phyloP scores from a whole-genome alignment of 2,797 vertebrate species.

The Megaceryle alcyon region DNA sequence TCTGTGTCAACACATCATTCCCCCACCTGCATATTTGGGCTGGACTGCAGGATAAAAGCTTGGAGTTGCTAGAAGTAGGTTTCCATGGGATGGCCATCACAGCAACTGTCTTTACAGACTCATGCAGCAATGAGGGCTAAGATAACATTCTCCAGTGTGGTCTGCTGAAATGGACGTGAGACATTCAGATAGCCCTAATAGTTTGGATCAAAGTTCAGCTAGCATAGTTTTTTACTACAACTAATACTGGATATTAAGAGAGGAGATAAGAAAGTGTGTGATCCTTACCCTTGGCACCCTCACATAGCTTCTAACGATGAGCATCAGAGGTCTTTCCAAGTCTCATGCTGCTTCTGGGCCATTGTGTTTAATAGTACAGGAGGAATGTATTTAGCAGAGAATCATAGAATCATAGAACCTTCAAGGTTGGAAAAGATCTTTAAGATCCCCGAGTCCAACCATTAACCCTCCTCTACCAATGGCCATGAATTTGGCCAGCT shows the following conservation, averaged over 20 bases:
- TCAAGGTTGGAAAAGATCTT: too few relatives aligned
- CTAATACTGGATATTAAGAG: not conserved
- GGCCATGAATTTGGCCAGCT: not conserved
- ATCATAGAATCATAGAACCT: too few relatives aligned
- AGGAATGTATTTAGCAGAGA: not conserved
- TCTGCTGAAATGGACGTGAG: not conserved
- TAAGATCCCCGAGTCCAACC: too few relatives aligned
- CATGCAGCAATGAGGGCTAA: not conserved
- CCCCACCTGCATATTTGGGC: not conserved
- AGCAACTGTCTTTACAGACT: rapidly evolving
- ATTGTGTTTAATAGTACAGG: not conserved
- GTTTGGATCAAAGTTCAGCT: not conserved
- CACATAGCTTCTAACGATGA: not conserved
- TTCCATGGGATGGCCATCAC: not conserved
- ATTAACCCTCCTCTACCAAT: too few relatives aligned
- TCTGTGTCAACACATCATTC: not conserved
- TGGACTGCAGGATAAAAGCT: not conserved
- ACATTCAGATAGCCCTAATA: not conserved
- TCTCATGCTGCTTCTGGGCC: not conserved
- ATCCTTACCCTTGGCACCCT: not conserved
- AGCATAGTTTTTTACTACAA: not conserved
- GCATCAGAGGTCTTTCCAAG: not conserved
- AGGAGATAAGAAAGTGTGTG: not conserved
- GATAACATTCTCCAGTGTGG: not conserved
- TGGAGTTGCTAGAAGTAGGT: not conserved